These are phyloP conservation scores for Drosophila hydei DNA, from an alignment of 1,140 invertebrate species.

Conservation along the genomic window DNA sequence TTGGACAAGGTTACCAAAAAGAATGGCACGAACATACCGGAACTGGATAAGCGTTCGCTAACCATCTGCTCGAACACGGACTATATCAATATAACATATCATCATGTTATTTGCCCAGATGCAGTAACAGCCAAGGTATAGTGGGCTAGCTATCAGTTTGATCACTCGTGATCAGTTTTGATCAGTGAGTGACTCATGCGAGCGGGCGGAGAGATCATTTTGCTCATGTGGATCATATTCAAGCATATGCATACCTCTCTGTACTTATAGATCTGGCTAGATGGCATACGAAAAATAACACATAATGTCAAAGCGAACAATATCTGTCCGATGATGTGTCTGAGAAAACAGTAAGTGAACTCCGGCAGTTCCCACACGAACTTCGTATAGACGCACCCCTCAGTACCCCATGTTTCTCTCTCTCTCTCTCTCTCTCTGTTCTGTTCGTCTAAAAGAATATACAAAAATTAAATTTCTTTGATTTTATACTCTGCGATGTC, in stretches of 20 bases:
- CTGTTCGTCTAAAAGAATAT: neutral
- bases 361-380: neutral
- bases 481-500: neutral
- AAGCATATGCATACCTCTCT: constrained; percentile 57
- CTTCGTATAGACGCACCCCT: constrained; percentile 16
- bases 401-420: constrained; percentile 4
- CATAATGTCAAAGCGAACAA: constrained; percentile 99
- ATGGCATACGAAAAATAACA: constrained; percentile 96
- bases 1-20: constrained; percentile 91
- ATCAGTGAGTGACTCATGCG: neutral
- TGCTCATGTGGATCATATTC: constrained; percentile 12
- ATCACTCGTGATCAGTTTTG: constrained; percentile 2
- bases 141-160: neutral
- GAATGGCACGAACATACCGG: constrained; percentile 88
- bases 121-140: constrained; percentile 95
- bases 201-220: neutral
- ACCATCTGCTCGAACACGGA: constrained; percentile 99
- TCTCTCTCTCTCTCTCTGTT: neutral
- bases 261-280: constrained; percentile 93
- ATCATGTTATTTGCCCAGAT: constrained; percentile 97
- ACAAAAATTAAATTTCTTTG: neutral
- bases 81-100: constrained; percentile 99
- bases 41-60: constrained; percentile 96
- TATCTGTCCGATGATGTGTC: constrained; percentile 98
- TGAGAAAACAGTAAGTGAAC: constrained; percentile 99